phyloP scores from a whole-genome alignment of 2,888 invertebrate species.

The Hemicrepidius hirtus region DNA sequence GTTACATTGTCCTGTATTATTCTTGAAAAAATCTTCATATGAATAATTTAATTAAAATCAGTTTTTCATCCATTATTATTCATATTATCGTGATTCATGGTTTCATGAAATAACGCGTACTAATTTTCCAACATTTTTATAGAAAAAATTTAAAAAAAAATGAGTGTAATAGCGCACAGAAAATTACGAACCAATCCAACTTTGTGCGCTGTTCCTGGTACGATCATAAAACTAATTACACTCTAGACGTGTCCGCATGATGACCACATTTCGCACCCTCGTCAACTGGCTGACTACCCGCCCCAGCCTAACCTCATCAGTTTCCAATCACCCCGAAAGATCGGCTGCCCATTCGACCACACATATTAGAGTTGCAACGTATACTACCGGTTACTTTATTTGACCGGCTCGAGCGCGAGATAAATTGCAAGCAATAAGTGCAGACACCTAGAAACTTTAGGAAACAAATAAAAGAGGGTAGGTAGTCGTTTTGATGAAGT shows the following conservation, averaged over 20 bases:
- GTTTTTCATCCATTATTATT: too few species aligned
- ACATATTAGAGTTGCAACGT: slow-evolving; percentile 34
- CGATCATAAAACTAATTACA: slow-evolving; percentile 44
- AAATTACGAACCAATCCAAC: slow-evolving; percentile 7
- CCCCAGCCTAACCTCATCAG: slow-evolving; percentile 43
- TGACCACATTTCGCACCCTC: slow-evolving; percentile 48
- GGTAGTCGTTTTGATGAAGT: slow-evolving; percentile 4
- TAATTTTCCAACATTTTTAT: too few species aligned
- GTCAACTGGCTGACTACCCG: slow-evolving; percentile 38
- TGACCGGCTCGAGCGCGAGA: slow-evolving; percentile 16
- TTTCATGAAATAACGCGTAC: too few species aligned
- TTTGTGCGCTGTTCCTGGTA: background rate
- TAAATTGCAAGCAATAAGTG: slow-evolving; percentile 23
- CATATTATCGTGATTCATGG: too few species aligned
- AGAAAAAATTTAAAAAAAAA: too few species aligned
- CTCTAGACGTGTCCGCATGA: slow-evolving; percentile 33
- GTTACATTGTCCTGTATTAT: too few species aligned
- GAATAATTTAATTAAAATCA: too few species aligned
- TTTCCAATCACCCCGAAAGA: slow-evolving; percentile 46
- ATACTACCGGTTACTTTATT: slow-evolving; percentile 20
- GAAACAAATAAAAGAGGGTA: background rate
- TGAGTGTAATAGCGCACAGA: background rate
- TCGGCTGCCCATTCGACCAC: slow-evolving; percentile 38
- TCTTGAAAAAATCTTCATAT: too few species aligned
- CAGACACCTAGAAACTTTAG: background rate